phyloP scores from a whole-genome alignment of 2,113 vertebrate genomes.

The Leiothrix lutea region DNA sequence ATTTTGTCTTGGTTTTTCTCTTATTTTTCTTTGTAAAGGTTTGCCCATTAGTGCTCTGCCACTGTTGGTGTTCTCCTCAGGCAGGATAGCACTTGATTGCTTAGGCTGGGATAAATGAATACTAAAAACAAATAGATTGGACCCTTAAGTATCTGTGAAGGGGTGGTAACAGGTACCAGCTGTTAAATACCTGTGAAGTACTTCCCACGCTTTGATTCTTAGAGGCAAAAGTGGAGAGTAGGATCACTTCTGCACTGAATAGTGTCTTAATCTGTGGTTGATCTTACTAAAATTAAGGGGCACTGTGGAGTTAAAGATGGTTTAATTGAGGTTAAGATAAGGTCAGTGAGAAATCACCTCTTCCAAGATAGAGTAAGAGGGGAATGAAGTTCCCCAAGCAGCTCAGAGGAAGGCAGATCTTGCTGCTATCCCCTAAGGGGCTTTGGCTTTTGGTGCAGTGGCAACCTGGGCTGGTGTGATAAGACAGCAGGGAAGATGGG shows the following conservation, averaged over 20 bases:
- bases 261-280: not conserved
- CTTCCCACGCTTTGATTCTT: not conserved
- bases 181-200: not conserved
- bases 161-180: not conserved
- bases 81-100: not conserved
- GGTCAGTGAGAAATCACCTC: not conserved
- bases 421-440: not conserved
- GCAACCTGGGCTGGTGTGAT: not conserved
- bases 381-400: not conserved
- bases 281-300: not conserved
- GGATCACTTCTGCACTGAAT: not conserved
- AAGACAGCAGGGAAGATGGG: not conserved
- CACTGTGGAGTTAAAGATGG: not conserved
- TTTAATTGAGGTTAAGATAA: conserved; percentile 11
- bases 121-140: not conserved
- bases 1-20: not conserved
- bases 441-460: not conserved
- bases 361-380: not conserved
- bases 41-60: not conserved
- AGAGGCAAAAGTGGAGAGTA: not conserved
- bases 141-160: not conserved
- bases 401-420: not conserved
- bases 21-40: not conserved
- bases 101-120: not conserved
- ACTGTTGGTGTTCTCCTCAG: not conserved